phyloP scores from a whole-genome alignment of 2,888 invertebrate genomes.

The Leucophenga montana region DNA sequence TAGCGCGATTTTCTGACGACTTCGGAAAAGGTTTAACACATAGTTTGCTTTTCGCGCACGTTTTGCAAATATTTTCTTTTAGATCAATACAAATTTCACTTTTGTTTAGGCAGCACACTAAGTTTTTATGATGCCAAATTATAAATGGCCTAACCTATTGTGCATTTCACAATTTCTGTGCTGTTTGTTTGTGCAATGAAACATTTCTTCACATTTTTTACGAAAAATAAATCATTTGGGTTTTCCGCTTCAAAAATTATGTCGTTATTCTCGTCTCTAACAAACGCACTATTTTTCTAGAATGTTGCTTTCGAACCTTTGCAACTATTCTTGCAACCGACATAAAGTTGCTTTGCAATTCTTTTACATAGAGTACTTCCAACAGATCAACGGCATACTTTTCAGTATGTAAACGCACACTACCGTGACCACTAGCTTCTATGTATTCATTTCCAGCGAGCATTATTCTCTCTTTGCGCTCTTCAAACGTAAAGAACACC shows the following conservation, averaged over 20 bases:
- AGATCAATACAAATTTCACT: not conserved
- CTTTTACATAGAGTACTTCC: constrained; percentile 41
- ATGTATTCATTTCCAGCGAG: constrained; percentile 37
- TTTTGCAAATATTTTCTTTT: constrained; percentile 8
- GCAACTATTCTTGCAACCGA: constrained; percentile 41
- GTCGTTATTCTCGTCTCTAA: constrained; percentile 24
- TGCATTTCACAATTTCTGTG: no score
- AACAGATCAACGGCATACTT: no score
- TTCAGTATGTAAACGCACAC: no score
- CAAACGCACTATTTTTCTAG: constrained; percentile 19
- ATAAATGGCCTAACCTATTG: no score
- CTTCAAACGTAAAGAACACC: constrained; percentile 33
- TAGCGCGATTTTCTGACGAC: constrained; percentile 27
- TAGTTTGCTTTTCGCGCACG: constrained; percentile 39
- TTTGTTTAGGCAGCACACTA: constrained; percentile 25
- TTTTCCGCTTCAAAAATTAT: constrained; percentile 22
- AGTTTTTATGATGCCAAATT: constrained; percentile 16
- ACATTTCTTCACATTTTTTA: no score
- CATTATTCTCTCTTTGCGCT: constrained; percentile 32
- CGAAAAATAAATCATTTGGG: no score
- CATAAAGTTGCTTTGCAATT: constrained; percentile 42
- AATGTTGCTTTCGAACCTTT: constrained; percentile 31
- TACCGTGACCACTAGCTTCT: constrained; percentile 31
- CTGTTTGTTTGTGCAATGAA: no score
- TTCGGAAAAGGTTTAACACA: constrained; percentile 34